Percentiles rank a stretch among this genome's conserved stretches.
phyloP scores from a whole-genome alignment of 1,140 invertebrate genomes.

The Hyles vespertilio region DNA sequence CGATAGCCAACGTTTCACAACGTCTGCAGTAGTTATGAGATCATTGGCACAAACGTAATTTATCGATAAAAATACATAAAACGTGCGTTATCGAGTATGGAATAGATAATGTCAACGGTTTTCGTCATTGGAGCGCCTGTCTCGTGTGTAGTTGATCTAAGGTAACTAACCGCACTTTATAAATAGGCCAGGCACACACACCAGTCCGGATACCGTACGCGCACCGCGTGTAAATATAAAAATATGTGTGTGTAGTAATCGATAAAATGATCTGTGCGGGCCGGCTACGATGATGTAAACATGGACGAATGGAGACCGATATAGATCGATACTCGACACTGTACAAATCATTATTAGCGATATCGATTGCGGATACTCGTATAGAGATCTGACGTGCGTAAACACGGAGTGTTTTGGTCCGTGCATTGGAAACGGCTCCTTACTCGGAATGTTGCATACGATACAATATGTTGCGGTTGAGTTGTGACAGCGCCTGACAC shows the following conservation, averaged over 20 bases:
- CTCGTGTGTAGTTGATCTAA: conserved; percentile 21
- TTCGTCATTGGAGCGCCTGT: conserved; percentile 11
- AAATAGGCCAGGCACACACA: conserved; percentile 34
- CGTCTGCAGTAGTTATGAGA: conserved; percentile 5
- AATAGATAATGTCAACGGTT: conserved; percentile 4
- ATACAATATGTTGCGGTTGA: conserved; percentile 7
- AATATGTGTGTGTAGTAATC: conserved; percentile 32
- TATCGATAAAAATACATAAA: conserved; percentile 3
- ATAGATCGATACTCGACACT: conserved; percentile 9
- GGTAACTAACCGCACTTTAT: conserved; percentile 35
- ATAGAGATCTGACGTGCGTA: neutral
- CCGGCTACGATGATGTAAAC: conserved; percentile 31
- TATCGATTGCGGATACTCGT: conserved; percentile 7
- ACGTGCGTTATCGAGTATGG: neutral
- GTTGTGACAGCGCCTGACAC: neutral
- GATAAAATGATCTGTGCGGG: conserved; percentile 34
- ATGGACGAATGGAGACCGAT: conserved; percentile 15
- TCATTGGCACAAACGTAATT: conserved; percentile 12
- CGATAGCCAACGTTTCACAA: conserved; percentile 1
- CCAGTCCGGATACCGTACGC: conserved; percentile 30
- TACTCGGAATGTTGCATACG: conserved; percentile 2
- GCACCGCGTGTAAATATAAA: conserved; percentile 28
- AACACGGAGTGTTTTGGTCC: neutral
- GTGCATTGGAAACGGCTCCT: conserved; percentile 2
- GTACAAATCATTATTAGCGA: conserved; percentile 5